Evolutionary conservation across 2,113 vertebrate species (phyloP).

Genomic region (Phyllostomus hastatus): DNA sequence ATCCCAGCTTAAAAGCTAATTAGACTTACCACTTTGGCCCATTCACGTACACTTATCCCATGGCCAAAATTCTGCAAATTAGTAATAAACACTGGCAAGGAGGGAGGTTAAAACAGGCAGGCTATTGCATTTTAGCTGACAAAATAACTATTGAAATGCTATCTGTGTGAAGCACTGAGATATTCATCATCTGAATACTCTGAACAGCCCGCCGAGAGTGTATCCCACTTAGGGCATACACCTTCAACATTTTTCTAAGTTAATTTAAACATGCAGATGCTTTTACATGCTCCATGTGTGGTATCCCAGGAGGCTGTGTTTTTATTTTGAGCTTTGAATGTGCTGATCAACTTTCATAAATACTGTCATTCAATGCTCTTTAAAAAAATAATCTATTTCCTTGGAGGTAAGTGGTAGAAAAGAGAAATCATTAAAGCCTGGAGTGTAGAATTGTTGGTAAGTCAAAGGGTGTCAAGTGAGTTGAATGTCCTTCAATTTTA

Average conservation of each 20-base stretch:
- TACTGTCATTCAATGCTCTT: not conserved
- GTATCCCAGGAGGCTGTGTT: not conserved
- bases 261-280: not conserved
- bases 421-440: not conserved
- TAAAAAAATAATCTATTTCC: not conserved
- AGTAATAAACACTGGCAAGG: conserved; percentile 31
- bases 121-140: conserved; percentile 40
- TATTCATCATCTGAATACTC: conserved; percentile 35
- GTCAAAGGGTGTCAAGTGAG: not conserved
- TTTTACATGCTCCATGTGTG: not conserved
- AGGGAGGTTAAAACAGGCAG: conserved; percentile 26
- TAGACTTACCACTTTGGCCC: not conserved
- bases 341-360: conserved; percentile 37
- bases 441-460: conserved; percentile 45
- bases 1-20: conserved; percentile 14
- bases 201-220: not conserved
- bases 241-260: not conserved
- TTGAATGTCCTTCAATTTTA: conserved; percentile 24
- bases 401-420: not conserved
- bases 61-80: conserved; percentile 40
- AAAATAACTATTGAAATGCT: conserved; percentile 58
- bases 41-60: not conserved
- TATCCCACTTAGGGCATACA: not conserved
- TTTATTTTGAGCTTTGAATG: conserved; percentile 24
- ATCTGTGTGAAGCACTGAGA: conserved; percentile 15